Evolutionary conservation across 2,797 vertebrate genomes (phyloP).

Genomic region (Parotocinclus haroldoi): DNA sequence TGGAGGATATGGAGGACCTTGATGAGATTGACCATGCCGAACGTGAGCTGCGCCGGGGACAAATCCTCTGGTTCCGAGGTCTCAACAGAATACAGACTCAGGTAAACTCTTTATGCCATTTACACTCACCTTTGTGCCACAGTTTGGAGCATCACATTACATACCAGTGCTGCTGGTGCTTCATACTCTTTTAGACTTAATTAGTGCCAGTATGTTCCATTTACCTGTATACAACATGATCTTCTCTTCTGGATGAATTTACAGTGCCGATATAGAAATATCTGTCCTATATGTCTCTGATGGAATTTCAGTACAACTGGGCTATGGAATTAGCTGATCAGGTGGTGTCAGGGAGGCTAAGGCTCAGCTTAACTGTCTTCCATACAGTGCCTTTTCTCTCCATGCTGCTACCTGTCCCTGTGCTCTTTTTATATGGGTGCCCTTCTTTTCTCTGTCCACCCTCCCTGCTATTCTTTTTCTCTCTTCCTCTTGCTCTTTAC

Average conservation of each 20-base stretch:
- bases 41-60: slow-evolving; percentile 92
- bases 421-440: slow-evolving; percentile 65
- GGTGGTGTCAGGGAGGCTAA: slow-evolving; percentile 21
- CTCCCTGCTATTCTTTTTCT: slow-evolving; percentile 39
- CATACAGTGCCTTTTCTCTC: slow-evolving; percentile 63
- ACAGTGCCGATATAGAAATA: too few relatives aligned
- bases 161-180: not conserved
- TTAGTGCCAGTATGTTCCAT: slow-evolving; percentile 72
- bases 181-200: slow-evolving; percentile 42
- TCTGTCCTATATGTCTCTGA: too few relatives aligned
- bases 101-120: slow-evolving; percentile 73
- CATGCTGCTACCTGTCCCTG: slow-evolving; percentile 57
- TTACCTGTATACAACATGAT: too few relatives aligned
- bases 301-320: not conserved
- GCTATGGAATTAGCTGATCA: not conserved
- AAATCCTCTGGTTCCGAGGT: slow-evolving; percentile 99
- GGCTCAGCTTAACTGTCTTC: slow-evolving; percentile 14
- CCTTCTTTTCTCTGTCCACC: slow-evolving; percentile 58
- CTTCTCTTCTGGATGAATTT: too few relatives aligned
- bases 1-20: slow-evolving; percentile 91
- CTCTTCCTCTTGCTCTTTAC: slow-evolving; percentile 53
- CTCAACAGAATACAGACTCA: slow-evolving; percentile 99
- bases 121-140: not conserved
- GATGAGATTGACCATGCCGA: slow-evolving; percentile 98
- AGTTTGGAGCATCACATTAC: slow-evolving; percentile 1